Evolutionary conservation across 35 echinoderm and acorn worm genomes (phyloP).

Genomic region (Lytechinus pictus): DNA sequence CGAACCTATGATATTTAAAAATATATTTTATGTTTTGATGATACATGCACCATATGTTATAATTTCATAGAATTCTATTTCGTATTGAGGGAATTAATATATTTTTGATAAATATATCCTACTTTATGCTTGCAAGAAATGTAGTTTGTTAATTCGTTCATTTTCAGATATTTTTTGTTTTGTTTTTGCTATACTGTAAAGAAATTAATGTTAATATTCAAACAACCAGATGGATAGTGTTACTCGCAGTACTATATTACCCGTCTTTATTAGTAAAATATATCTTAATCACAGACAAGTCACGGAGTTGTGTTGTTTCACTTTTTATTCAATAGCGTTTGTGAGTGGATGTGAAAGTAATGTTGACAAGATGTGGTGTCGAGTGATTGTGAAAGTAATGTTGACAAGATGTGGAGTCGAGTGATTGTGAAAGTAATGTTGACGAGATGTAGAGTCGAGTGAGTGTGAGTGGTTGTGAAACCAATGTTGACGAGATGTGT

Average conservation of each 20-base stretch:
- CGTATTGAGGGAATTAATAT: neutral
- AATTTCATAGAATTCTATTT: neutral
- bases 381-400: too few relatives aligned
- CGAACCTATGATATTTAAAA: neutral
- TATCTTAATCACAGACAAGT: neutral
- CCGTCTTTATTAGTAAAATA: neutral
- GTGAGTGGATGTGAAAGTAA: too few relatives aligned
- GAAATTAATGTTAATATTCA: neutral
- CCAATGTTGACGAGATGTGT: too few relatives aligned
- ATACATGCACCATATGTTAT: neutral
- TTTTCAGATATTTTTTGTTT: neutral
- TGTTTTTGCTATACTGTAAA: neutral
- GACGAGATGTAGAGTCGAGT: too few relatives aligned
- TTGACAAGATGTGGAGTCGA: too few relatives aligned
- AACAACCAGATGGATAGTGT: neutral
- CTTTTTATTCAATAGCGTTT: neutral
- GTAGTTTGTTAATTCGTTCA: too few relatives aligned
- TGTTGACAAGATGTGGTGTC: too few relatives aligned
- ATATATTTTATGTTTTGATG: neutral
- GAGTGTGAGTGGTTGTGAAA: too few relatives aligned
- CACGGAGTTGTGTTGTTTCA: neutral
- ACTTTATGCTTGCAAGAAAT: neutral
- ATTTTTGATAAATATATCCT: neutral
- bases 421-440: too few relatives aligned
- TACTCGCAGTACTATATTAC: neutral